phyloP scores from a whole-genome alignment of 2,888 invertebrate species.

The Julus scanicus region DNA sequence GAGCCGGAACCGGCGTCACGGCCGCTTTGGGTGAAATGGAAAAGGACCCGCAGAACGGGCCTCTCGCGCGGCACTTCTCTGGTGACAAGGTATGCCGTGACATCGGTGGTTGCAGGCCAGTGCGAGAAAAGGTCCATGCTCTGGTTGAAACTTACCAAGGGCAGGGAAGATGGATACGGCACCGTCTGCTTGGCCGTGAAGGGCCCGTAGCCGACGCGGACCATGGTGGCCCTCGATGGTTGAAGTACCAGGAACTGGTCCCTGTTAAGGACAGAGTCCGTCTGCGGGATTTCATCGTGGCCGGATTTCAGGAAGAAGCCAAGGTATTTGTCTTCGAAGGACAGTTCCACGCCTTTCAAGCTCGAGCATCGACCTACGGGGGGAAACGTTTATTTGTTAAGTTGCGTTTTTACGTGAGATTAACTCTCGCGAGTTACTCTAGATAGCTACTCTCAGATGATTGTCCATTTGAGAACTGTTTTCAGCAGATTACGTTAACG shows the following conservation, averaged over 20 bases:
- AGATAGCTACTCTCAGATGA: too few species aligned
- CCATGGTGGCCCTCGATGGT: slow-evolving; percentile 88
- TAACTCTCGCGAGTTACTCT: too few species aligned
- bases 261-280: slow-evolving; percentile 77
- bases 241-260: slow-evolving; percentile 93
- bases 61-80: slow-evolving; percentile 86
- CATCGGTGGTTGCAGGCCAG: slow-evolving; percentile 70
- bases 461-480: too few species aligned
- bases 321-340: slow-evolving; percentile 63
- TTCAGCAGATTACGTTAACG: too few species aligned
- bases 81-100: slow-evolving; percentile 94
- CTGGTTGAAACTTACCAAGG: slow-evolving; percentile 63
- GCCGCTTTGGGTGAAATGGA: slow-evolving; percentile 82
- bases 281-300: slow-evolving; percentile 59
- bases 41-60: slow-evolving; percentile 90
- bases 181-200: slow-evolving; percentile 96
- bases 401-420: too few species aligned
- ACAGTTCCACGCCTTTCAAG: slow-evolving; percentile 61
- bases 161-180: slow-evolving; percentile 87
- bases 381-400: too few species aligned
- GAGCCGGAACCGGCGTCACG: slow-evolving; percentile 53
- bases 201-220: slow-evolving; percentile 92
- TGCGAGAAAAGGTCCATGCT: slow-evolving; percentile 57
- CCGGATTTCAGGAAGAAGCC: slow-evolving; percentile 65
- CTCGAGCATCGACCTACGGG: neutral